Evolutionary conservation across 2,113 vertebrate species (phyloP).

Genomic region (Spheniscus mendiculus): DNA sequence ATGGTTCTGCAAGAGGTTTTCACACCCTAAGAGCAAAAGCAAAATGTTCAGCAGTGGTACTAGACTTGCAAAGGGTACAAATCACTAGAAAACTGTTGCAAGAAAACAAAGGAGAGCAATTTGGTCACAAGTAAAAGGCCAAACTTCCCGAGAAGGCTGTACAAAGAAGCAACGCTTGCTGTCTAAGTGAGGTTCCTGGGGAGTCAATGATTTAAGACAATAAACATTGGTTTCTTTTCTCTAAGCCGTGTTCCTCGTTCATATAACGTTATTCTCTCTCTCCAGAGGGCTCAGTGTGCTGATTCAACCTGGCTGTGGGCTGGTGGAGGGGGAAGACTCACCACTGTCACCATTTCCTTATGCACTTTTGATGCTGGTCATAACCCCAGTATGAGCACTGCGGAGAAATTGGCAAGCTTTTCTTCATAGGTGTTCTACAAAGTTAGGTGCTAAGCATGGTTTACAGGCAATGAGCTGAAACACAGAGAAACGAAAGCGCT

Average conservation of each 20-base stretch:
- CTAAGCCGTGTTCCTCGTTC: rapidly evolving
- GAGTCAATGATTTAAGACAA: background rate
- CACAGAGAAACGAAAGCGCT: background rate
- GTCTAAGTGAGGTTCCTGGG: background rate
- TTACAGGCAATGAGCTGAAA: background rate
- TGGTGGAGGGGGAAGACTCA: background rate
- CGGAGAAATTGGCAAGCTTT: background rate
- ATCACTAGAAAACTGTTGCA: background rate
- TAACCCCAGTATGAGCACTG: background rate
- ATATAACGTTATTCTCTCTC: background rate
- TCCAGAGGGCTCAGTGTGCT: background rate
- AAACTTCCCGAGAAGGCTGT: background rate
- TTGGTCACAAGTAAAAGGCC: background rate
- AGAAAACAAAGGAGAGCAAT: background rate
- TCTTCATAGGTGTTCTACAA: background rate
- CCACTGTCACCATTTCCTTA: background rate
- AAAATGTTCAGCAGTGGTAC: background rate
- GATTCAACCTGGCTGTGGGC: rapidly evolving
- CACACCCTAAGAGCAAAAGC: background rate
- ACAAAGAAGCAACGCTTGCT: background rate
- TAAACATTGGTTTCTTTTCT: background rate
- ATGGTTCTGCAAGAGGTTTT: background rate
- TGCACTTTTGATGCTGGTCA: background rate
- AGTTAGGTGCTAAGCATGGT: background rate
- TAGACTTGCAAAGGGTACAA: background rate